Percentiles rank a stretch among this genome's conserved stretches.
phyloP scores from a whole-genome alignment of 2,113 vertebrate species.

The Corythoichthys intestinalis region DNA sequence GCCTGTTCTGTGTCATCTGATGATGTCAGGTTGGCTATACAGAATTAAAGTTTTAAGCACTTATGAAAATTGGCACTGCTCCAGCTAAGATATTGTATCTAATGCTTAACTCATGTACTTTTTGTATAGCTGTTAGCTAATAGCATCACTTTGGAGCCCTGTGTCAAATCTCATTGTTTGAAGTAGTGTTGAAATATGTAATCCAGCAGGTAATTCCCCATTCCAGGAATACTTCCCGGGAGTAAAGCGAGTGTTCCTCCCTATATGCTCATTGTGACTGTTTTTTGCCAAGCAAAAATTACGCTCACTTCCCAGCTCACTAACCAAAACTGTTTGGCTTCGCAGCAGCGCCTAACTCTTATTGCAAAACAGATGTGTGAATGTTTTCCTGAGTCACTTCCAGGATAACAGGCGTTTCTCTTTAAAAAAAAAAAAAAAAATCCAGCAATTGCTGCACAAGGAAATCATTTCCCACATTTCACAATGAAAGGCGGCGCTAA shows the following conservation, averaged over 20 bases:
- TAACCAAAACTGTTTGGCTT: background rate
- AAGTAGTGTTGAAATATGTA: slow-evolving; percentile 40
- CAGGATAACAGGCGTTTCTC: background rate
- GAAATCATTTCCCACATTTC: background rate
- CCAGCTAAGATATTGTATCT: too few species aligned
- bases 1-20: too few species aligned
- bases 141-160: too few species aligned
- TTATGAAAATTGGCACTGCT: too few species aligned
- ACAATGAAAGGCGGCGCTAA: background rate
- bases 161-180: background rate
- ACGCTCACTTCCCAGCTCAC: too few species aligned
- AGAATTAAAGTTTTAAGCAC: too few species aligned
- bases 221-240: slow-evolving; percentile 42
- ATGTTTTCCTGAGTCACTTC: background rate
- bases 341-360: background rate
- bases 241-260: background rate
- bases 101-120: too few species aligned
- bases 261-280: background rate
- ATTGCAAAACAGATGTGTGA: background rate
- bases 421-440: background rate
- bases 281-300: background rate
- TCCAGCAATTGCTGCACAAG: background rate
- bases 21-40: too few species aligned
- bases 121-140: too few species aligned
- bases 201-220: slow-evolving; percentile 48